These are phyloP conservation scores for Anagyrus pseudococci DNA, from an alignment of 2,888 invertebrate genomes.

Conservation along the genomic window DNA sequence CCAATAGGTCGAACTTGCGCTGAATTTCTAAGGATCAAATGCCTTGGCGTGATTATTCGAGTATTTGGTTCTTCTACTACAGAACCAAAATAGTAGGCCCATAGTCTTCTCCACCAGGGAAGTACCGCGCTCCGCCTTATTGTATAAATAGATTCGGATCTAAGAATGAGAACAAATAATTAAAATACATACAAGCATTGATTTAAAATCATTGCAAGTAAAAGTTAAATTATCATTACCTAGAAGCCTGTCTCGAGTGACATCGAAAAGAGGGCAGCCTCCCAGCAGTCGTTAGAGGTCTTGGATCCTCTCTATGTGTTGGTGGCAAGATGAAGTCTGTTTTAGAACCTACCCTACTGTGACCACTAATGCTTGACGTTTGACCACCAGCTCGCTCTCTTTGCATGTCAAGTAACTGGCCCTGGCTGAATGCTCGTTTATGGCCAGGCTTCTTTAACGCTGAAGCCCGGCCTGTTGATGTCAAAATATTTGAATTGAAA, in stretches of 20 bases:
- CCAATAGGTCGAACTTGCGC: slow-evolving; percentile 70
- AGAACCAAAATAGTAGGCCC: slow-evolving; percentile 61
- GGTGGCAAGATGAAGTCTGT: slow-evolving; percentile 90
- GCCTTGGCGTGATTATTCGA: slow-evolving; percentile 83
- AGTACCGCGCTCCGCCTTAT: slow-evolving; percentile 77
- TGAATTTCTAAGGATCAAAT: too few species aligned
- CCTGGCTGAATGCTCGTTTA: slow-evolving; percentile 86
- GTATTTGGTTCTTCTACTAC: slow-evolving; percentile 74
- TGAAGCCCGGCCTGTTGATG: slow-evolving; percentile 65
- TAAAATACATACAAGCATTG: background rate
- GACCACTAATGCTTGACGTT: slow-evolving; percentile 62
- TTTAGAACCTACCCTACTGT: slow-evolving; percentile 83
- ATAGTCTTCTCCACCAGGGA: slow-evolving; percentile 74
- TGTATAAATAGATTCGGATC: slow-evolving; percentile 88
- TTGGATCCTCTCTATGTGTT: slow-evolving; percentile 76
- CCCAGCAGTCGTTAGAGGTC: slow-evolving; percentile 59
- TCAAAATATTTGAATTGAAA: too few species aligned
- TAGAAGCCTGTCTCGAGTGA: slow-evolving; percentile 86
- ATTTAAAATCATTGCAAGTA: slow-evolving; percentile 2
- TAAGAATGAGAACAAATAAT: too few species aligned
- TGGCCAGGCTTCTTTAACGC: slow-evolving; percentile 79
- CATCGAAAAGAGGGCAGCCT: slow-evolving; percentile 67
- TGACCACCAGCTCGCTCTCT: slow-evolving; percentile 44
- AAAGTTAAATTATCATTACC: slow-evolving; percentile 53
- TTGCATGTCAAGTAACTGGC: slow-evolving; percentile 77